A percentile compares a stretch with the other conserved stretches of the same genome.
phyloP scores from a whole-genome alignment of 1,140 invertebrate species.

The Drosophila sulfurigaster region DNA sequence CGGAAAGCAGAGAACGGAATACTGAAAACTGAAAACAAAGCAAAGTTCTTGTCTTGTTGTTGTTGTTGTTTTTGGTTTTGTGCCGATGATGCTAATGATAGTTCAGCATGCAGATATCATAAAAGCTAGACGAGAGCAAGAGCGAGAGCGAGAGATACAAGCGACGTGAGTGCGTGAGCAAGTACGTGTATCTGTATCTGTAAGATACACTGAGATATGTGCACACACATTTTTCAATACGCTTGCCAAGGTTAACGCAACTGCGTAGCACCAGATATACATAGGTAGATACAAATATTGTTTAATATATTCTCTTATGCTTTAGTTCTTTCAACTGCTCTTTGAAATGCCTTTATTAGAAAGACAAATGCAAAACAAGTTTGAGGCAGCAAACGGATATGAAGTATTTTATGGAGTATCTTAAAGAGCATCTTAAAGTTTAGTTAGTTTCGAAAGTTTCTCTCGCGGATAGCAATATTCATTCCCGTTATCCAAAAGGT shows the following conservation, averaged over 20 bases:
- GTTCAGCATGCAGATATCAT: slow-evolving; percentile 35
- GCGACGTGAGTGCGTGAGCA: slow-evolving; percentile 5
- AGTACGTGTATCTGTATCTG: slow-evolving; percentile 5
- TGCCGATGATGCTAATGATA: slow-evolving; percentile 64
- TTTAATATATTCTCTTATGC: no score
- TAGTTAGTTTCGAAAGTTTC: no score
- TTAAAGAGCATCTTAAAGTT: no score
- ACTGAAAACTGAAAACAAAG: slow-evolving; percentile 46
- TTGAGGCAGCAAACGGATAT: no score
- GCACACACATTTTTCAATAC: background rate
- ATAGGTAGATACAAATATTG: no score
- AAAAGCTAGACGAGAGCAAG: background rate
- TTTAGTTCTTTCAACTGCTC: no score
- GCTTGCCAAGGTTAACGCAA: background rate
- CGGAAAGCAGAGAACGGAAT: background rate
- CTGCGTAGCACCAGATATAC: background rate
- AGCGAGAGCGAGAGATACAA: background rate
- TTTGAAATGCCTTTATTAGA: no score
- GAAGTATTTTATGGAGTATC: no score
- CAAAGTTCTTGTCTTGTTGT: slow-evolving; percentile 64
- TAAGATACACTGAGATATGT: background rate
- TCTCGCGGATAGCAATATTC: no score
- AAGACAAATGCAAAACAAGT: no score
- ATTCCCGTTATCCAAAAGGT: no score
- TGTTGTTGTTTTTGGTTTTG: slow-evolving; percentile 31